A percentile compares a stretch with the other conserved stretches of the same genome.
Evolutionary conservation across 1,140 invertebrate genomes (phyloP).

Genomic region (Apis laboriosa): DNA sequence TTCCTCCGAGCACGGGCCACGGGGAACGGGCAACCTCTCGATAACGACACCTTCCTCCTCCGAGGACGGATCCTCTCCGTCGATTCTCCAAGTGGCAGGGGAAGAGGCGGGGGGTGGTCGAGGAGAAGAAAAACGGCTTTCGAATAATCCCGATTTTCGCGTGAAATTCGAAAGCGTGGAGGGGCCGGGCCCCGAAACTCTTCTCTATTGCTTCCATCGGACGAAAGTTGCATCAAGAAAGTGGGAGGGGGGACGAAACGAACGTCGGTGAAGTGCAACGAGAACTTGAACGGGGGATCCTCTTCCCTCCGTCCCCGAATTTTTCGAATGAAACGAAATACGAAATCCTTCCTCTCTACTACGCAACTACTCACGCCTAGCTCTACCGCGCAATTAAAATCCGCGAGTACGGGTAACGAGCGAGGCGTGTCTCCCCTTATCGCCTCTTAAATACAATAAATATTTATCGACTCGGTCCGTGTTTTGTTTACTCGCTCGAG

Average conservation of each 20-base stretch:
- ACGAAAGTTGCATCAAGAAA: conserved; percentile 45
- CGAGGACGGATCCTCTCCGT: background rate
- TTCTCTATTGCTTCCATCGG: conserved; percentile 41
- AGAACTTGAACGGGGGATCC: conserved; percentile 22
- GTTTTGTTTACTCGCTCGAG: background rate
- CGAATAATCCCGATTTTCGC: conserved; percentile 51
- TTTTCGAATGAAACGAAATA: conserved; percentile 22
- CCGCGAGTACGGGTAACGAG: too few relatives aligned
- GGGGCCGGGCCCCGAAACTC: conserved; percentile 16
- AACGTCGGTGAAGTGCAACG: too few relatives aligned
- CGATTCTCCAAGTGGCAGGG: too few relatives aligned
- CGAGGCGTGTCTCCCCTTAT: too few relatives aligned
- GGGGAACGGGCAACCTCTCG: conserved; percentile 36
- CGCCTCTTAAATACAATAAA: background rate
- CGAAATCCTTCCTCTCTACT: conserved; percentile 27
- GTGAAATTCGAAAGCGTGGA: conserved; percentile 65
- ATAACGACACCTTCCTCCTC: background rate
- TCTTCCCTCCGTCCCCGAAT: conserved; percentile 49
- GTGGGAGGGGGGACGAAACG: background rate
- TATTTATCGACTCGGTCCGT: background rate
- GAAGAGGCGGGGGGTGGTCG: too few relatives aligned
- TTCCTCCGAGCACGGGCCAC: conserved; percentile 68
- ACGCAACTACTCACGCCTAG: background rate
- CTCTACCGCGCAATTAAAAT: too few relatives aligned
- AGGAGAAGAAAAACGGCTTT: background rate